Base-by-base conservation (phyloP, 2,797 vertebrate species). In the Paramormyrops hopkinsi region DNA sequence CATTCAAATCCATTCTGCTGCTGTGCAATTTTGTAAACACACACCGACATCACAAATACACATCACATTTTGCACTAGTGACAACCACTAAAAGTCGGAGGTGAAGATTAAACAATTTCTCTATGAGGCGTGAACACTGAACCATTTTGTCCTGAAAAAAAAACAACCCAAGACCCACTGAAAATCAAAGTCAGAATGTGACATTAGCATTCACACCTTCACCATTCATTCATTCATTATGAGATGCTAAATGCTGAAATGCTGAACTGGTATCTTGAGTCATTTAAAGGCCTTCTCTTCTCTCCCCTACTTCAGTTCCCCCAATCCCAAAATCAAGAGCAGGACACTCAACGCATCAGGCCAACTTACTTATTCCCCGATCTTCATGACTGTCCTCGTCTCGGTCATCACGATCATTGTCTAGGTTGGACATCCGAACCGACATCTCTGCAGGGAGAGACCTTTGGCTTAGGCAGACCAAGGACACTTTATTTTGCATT, bases 401-500 rank as follows among this genome's bases (percentile, higher is more conserved):
- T 54, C 98, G 93, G 93, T 99, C 99, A 0, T 99, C 98, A 90
- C 99, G 93, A 84, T 99, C 99, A 0, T 99, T 99, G 84, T 99
- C 99, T 93, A 99, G 95, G 96, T 99, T 99, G 88, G 99, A 99
- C 99, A 99, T 99, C 7, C 99, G 96, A 93, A 99, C 98, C 0
- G 99, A 99, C 98, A 99, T 99, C 94, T 99, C 98, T 99, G 91
- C 88, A 93, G 91, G 90, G 53, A 37, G 29, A 9, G 9, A n/a
- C 17, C 0, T 33, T 33, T 14, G 5, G 33, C 9, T 86, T n/a
- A 85, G 1, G n/a, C 48, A 51, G 69, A 41, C 8, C 6, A 6
- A 9, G 14, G 33, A 76, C 12, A 56, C 25, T 12, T 85, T 19
- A 25, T 51, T 56, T 56, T 4, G 50, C 85, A 41, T 19, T 41